Evolutionary conservation across 2,888 invertebrate genomes (phyloP), one percentile per base, ranked within the genome.

Genomic region (Agonopterix subpropinquella): DNA sequence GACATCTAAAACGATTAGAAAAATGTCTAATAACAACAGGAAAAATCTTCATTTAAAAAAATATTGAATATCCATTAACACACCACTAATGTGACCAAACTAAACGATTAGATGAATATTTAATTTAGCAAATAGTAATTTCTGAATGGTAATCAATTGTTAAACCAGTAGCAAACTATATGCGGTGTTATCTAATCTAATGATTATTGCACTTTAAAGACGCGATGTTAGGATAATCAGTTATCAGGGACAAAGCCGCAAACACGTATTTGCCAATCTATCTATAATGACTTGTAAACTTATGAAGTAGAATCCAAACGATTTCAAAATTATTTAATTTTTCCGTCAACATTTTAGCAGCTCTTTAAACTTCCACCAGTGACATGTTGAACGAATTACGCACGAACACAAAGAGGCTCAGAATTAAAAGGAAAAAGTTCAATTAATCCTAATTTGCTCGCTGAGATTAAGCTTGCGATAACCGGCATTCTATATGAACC

Each of bases 381-480:
- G 80, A 76, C 78, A 81, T 67, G 75, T 70, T 69, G 67, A 74
- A 71, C 77, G 77, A 80, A 80, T 82, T 84, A 82, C 77, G 72
- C 70, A 70, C 64, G 66, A 70, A 64, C 65, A 83, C 79, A 84
- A 85, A 80, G 77, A 73, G 74, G 70, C 72, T 70, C 67, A 67
- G 67, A 70, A 71, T 69, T 78, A 79, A 76, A 77, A 75, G 75
- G 77, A 82, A 86, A 84, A 83, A 85, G 79, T 83, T 88, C 84
- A 83, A 88, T 87, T 87, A 87, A 87, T 88, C 88, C 88, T 79
- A 88, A 87, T 87, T 88, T 81, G 83, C 75, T 74, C 75, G 78
- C 77, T 67, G 76, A 88, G 87, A 86, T 86, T 84, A 86, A 80
- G 73, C 73, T 71, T 58, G 61, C 77, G 87, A 87, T 87, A 87